Conservation (phyloP, 2,113 vertebrate genomes). For the Zosterops lateralis region DNA sequence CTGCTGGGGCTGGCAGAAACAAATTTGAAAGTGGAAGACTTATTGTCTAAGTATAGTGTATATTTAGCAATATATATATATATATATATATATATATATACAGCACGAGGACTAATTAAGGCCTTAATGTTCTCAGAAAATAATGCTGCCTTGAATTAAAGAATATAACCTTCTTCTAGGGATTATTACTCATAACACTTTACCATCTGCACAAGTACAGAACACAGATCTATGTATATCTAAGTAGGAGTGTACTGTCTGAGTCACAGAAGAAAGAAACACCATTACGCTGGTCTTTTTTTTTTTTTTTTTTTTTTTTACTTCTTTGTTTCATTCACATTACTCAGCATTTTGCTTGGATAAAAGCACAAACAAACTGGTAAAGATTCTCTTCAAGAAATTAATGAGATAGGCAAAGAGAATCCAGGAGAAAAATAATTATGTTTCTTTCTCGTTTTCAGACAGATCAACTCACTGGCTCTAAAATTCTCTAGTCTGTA, state of each 20-base stretch:
- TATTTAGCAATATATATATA: background rate
- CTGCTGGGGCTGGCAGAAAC: background rate
- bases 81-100: background rate
- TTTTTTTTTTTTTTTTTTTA: no score
- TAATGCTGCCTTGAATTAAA: background rate
- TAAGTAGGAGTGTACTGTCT: background rate
- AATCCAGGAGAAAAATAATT: background rate
- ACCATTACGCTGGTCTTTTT: rapidly evolving
- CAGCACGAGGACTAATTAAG: background rate
- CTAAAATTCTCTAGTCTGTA: background rate
- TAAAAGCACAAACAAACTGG: background rate
- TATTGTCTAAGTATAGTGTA: background rate
- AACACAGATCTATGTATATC: background rate
- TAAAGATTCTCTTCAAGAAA: background rate
- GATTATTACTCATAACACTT: background rate
- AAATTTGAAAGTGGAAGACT: background rate
- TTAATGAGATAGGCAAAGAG: background rate
- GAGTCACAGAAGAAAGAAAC: background rate
- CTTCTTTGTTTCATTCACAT: background rate
- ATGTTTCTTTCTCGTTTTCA: background rate
- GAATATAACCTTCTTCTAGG: background rate
- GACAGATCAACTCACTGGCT: rapidly evolving
- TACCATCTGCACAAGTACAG: background rate
- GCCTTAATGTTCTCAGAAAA: background rate
- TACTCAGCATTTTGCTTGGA: background rate